phyloP scores from a whole-genome alignment of 2,113 vertebrate genomes.

The Onychorhynchus coronatus region DNA sequence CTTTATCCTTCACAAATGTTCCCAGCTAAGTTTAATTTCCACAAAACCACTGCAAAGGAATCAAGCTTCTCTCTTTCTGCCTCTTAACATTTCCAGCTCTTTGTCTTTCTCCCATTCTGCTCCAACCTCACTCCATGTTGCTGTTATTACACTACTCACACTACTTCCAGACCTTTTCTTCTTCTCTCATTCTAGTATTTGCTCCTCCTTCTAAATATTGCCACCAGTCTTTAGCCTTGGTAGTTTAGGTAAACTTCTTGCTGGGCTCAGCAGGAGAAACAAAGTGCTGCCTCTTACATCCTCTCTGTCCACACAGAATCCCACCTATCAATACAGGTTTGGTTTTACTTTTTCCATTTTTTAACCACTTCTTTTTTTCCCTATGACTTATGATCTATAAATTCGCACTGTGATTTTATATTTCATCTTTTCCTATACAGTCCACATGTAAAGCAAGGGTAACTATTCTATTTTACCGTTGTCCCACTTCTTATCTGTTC shows the following conservation, averaged over 20 bases:
- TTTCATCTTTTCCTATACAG: background rate
- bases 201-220: background rate
- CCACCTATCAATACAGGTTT: background rate
- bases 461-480: background rate
- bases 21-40: background rate
- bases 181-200: background rate
- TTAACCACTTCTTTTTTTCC: background rate
- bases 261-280: background rate
- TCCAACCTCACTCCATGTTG: background rate
- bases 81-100: background rate
- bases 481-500: background rate
- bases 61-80: background rate
- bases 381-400: background rate
- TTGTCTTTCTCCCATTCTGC: background rate
- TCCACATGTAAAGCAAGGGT: background rate
- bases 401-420: background rate
- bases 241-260: background rate
- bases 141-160: background rate
- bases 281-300: background rate
- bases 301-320: background rate
- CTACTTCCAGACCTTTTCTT: background rate
- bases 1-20: background rate
- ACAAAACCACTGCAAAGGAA: background rate
- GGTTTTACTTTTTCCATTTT: background rate
- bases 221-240: background rate